Conservation (phyloP, 2,113 vertebrate genomes). For the Meleagris gallopavo region DNA sequence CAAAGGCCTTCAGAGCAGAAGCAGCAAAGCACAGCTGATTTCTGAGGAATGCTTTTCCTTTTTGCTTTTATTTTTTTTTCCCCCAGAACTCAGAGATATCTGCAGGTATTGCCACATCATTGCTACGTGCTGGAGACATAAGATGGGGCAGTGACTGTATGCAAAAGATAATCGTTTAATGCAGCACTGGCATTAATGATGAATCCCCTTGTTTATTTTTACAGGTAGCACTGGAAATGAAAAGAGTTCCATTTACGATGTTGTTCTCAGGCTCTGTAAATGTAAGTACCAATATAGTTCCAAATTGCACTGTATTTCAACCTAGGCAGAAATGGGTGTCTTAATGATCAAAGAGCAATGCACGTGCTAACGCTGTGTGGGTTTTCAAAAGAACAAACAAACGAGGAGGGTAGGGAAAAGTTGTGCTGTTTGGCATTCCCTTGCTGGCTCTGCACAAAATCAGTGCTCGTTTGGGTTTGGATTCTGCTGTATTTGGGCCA, state of each 20-base stretch:
- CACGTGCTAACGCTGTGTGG: background rate
- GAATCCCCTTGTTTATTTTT: slow-evolving; percentile 28
- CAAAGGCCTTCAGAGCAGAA: background rate
- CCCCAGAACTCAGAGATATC: background rate
- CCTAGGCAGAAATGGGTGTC: background rate
- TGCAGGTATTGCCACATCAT: background rate
- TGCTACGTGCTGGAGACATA: rapidly evolving
- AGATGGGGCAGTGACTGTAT: background rate
- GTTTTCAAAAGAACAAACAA: background rate
- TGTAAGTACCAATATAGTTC: slow-evolving; percentile 28
- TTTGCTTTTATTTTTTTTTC: background rate
- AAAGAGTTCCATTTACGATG: background rate
- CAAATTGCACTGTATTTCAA: background rate
- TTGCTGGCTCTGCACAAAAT: slow-evolving; percentile 23
- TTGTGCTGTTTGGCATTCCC: background rate
- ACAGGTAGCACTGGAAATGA: slow-evolving; percentile 36
- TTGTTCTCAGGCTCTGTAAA: background rate
- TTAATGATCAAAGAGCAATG: background rate
- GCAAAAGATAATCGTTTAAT: background rate
- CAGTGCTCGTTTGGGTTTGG: background rate
- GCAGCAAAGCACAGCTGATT: background rate
- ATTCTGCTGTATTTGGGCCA: slow-evolving; percentile 8
- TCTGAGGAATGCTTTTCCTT: background rate
- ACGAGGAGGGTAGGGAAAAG: background rate
- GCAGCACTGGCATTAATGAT: background rate